Percentiles rank a stretch among this genome's conserved stretches.
phyloP scores from a whole-genome alignment of 1,140 invertebrate genomes.

The Oscheius sp. region DNA sequence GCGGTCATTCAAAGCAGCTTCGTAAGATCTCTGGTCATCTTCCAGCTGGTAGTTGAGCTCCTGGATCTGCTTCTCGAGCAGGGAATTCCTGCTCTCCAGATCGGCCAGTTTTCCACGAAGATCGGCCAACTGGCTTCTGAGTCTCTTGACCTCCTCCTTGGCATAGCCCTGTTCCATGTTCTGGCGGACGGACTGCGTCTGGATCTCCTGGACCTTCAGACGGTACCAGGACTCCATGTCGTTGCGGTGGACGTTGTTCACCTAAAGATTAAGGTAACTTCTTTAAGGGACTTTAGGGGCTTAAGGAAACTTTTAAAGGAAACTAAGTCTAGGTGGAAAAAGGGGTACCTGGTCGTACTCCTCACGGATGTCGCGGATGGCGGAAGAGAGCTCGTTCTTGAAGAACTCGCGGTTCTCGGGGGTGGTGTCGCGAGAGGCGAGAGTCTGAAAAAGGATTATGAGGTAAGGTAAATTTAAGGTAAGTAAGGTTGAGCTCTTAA shows the following conservation, averaged over 20 bases:
- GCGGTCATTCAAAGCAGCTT: conserved; percentile 59
- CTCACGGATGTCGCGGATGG: conserved; percentile 64
- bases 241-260: conserved; percentile 63
- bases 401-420: conserved; percentile 65
- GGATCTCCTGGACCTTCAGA: conserved; percentile 64
- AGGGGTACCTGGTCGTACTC: conserved; percentile 64
- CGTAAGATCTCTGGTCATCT: conserved; percentile 62
- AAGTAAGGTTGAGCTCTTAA: background rate
- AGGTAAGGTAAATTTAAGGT: background rate
- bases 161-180: conserved; percentile 57
- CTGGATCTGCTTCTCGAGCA: conserved; percentile 64
- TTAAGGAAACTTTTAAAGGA: no score
- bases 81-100: conserved; percentile 64
- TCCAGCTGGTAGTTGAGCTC: conserved; percentile 64
- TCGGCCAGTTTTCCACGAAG: conserved; percentile 63
- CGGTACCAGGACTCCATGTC: conserved; percentile 61
- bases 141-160: conserved; percentile 64
- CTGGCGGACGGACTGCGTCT: conserved; percentile 63
- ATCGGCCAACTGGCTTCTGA: conserved; percentile 62
- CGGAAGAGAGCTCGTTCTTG: conserved; percentile 64
- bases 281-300: background rate
- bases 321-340: no score
- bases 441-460: conserved; percentile 49
- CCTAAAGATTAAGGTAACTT: conserved; percentile 41
- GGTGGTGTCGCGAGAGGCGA: conserved; percentile 64